These are phyloP conservation scores for Hymenochirus boettgeri DNA, from an alignment of 2,113 vertebrate genomes.

Conservation along the genomic window DNA sequence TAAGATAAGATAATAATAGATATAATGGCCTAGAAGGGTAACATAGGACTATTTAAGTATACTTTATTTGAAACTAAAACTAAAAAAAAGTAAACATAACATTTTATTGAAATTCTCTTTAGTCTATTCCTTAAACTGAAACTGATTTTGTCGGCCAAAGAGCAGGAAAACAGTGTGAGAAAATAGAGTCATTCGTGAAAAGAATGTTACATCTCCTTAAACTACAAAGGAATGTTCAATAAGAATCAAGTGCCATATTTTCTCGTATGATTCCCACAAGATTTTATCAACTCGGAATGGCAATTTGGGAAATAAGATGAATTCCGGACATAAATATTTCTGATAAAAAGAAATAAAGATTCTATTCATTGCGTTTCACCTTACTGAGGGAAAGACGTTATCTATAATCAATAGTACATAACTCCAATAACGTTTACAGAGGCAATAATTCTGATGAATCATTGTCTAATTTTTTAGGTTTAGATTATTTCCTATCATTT, in stretches of 20 bases:
- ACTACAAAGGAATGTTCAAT: slow-evolving; percentile 36
- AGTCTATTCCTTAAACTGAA: too few relatives aligned
- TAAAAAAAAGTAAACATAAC: too few relatives aligned
- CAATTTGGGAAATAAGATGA: slow-evolving; percentile 24
- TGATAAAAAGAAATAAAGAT: slow-evolving; percentile 45
- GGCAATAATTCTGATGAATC: slow-evolving; percentile 28
- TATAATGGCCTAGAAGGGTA: too few relatives aligned
- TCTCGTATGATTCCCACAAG: slow-evolving; percentile 24
- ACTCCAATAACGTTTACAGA: slow-evolving; percentile 34
- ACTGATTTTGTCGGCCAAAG: too few relatives aligned
- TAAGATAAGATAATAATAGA: too few relatives aligned
- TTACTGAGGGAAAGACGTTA: slow-evolving; percentile 33
- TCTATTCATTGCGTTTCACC: not conserved
- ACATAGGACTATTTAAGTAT: too few relatives aligned
- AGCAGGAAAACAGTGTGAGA: not conserved
- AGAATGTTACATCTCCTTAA: slow-evolving; percentile 13
- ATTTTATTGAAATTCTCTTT: too few relatives aligned
- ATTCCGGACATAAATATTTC: slow-evolving; percentile 29
- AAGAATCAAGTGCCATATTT: slow-evolving; percentile 14
- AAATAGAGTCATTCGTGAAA: slow-evolving; percentile 13
- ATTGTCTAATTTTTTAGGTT: slow-evolving; percentile 34
- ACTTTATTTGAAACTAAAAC: too few relatives aligned
- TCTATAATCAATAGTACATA: slow-evolving; percentile 34
- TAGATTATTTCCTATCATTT: not conserved
- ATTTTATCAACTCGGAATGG: slow-evolving; percentile 34